Evolutionary conservation across 2,113 vertebrate genomes (phyloP), one percentile per base, ranked within the genome.

Genomic region (Halichoeres trimaculatus): DNA sequence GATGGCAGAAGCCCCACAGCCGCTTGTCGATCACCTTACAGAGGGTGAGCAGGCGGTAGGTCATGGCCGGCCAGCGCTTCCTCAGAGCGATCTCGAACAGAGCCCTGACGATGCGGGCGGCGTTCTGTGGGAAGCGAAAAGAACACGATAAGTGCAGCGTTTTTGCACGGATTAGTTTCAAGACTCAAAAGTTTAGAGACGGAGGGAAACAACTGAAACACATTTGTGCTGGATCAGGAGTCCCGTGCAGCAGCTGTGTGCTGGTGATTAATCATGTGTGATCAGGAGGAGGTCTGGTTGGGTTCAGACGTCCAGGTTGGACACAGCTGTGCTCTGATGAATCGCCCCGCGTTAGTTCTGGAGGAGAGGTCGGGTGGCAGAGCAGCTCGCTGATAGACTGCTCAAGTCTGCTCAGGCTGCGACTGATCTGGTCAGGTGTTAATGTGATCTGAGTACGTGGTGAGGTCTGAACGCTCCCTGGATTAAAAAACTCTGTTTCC

Each of bases 21-120:
- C 98, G 93, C 94, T 96, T 98, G 93, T 99, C 98, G 0, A 99
- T 98, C 82, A 97, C 94, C 92, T 99, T 99, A 86, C 98, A 97
- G 69, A 99, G 96, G 36, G 94, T 98, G 84, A 99, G 95, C 41
- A 99, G 95, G n/a, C 93, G 92, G 76, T 97, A 96, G 12, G 98
- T 99, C 97, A 99, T 98, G 77, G 96, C 90, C 19, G 98, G 98
- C 97, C 97, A 99, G 19, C 96, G 95, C 72, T 98, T 99, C 86
- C 98, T 95, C 80, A 99, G 94, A 74, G 97, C 96, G 60, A 99
- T 94, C 94, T 99, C 98, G 82, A 99, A 99, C 88, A 99, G 93
- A 36, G 98, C 97, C 88, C 98, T 93, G 83, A 98, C 91, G 81
- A 99, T 99, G 63, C 98, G 95, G 89, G 98, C 98, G 10, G 98